Base-by-base conservation (phyloP, 2,797 vertebrate species). In the Nannoperca australis region DNA sequence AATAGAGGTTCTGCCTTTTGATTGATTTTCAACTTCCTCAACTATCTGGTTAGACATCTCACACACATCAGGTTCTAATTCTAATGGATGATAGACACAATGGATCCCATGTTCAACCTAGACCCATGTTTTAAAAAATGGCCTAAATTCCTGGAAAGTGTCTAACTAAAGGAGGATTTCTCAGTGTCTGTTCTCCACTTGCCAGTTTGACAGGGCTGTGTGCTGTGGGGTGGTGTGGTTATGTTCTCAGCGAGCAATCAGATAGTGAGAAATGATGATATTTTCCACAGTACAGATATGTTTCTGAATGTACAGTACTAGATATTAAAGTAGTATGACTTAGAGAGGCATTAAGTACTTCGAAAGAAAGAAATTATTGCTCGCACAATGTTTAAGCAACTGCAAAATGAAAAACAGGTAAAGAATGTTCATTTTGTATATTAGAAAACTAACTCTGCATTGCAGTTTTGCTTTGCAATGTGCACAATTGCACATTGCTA, bases 381-480 rank as follows among this genome's bases (percentile, higher is more conserved):
- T 68, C 17, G 44, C 10, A 50, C 10, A 81, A 78, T 42, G 40
- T 72, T 69, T 54, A 51, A 80, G 54, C 17, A 55, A 36, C 22
- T 79, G 20, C 53, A 74, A 83, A 84, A 75, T 58, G 27, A 69
- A 82, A 81, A 80, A 71, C 0, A 3, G 9, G 34, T 18, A 56
- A 70, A 55, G 15, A 65, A 63, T 49, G 73, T 51, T 72, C 14
- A 51, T 71, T 79, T 80, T 71, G 47, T 76, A 78, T 61, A 79
- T 82, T 12, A 81, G 54, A 73, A 84, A 81, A 84, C 60, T 69
- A 70, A 81, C 61, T 60, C 12, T 49, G 72, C 54, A 69, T 72
- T 82, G 75, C 79, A 84, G 80, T 85, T 76, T 76, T 70, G 47
- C 70, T 86, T 84, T 84, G 70, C n/a, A n/a, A n/a, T n/a, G n/a